These are phyloP conservation scores for Liparis tanakae DNA, from an alignment of 2,797 vertebrate genomes.

Conservation along the genomic window DNA sequence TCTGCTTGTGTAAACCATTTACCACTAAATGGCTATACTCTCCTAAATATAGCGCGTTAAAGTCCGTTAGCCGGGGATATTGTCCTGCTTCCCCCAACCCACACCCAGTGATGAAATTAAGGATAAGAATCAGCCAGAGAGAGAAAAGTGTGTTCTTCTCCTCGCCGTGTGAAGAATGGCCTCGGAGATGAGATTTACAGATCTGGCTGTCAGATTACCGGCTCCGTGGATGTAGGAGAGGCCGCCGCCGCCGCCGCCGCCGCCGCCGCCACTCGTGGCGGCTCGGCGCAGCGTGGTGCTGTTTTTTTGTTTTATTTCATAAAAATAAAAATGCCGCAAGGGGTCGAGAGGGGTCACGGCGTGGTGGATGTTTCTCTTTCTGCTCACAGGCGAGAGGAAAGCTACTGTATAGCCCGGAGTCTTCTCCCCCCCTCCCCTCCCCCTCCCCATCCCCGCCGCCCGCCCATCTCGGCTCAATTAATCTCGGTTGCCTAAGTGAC, in stretches of 20 bases:
- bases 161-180: slow-evolving; percentile 67
- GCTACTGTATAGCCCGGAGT: slow-evolving; percentile 5
- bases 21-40: slow-evolving; percentile 62
- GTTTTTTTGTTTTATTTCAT: background rate
- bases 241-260: slow-evolving; percentile 14
- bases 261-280: slow-evolving; percentile 35
- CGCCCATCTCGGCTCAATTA: slow-evolving; percentile 60
- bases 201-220: slow-evolving; percentile 75
- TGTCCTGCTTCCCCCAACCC: slow-evolving; percentile 39
- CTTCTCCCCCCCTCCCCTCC: slow-evolving; percentile 18
- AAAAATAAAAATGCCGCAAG: background rate
- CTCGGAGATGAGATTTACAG: slow-evolving; percentile 77
- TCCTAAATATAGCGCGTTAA: slow-evolving; percentile 67
- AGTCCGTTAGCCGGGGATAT: slow-evolving; percentile 57
- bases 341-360: slow-evolving; percentile 36
- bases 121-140: slow-evolving; percentile 59
- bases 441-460: slow-evolving; percentile 25
- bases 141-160: slow-evolving; percentile 53
- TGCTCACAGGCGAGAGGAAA: slow-evolving; percentile 39
- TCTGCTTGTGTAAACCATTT: slow-evolving; percentile 67
- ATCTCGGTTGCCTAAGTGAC: slow-evolving; percentile 68
- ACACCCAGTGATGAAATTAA: slow-evolving; percentile 65
- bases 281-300: slow-evolving; percentile 31
- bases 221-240: slow-evolving; percentile 57
- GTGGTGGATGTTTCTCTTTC: slow-evolving; percentile 44